Evolutionary conservation across 2,113 vertebrate genomes (phyloP), one percentile per base, ranked within the genome.

Genomic region (Gambusia holbrooki): DNA sequence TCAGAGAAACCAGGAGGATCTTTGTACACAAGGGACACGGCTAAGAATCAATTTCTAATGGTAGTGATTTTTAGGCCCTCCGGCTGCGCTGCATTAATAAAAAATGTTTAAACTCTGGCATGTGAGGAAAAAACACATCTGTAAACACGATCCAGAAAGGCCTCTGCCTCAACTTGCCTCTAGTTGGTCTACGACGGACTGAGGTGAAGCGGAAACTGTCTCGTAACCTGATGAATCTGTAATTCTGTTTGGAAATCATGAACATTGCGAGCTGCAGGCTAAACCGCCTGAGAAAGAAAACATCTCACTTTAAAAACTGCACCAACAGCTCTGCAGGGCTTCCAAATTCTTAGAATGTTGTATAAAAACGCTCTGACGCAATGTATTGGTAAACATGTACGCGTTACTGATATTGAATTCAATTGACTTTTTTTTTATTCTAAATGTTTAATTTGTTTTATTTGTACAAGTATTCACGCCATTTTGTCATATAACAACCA

Each of bases 161-260:
- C 25, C 9, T 5, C 33, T 27, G 33, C 35, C 65, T 67, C 14
- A 1, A 5, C 65, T 67, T 27, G 37, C 9, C n/a, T 45, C 27
- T 2, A 17, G 65, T n/a, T 67, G n/a, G 28, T 67, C 6, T 3
- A 42, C 12, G n/a, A 67, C 4, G 64, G n/a, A 13, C 5, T 40
- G 35, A 66, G 35, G 11, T 40, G 65, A 45, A 45, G 37, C 19
- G 37, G 37, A 67, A 67, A 67, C 65, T 28, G n/a, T 29, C 37
- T 67, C n/a, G 1, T 42, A 42, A 17, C n/a, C n/a, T 28, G n/a
- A 29, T 45, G 65, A 45, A 42, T 67, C n/a, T 42, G 32, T 19
- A 67, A 45, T 67, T 45, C 37, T 67, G 45, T 45, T 67, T 67
- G 65, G 65, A 42, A 67, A 67, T 28, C 65, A 45, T 9, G n/a